Conservation (phyloP, 2,888 invertebrate species). For the Oeneis ivallda region DNA sequence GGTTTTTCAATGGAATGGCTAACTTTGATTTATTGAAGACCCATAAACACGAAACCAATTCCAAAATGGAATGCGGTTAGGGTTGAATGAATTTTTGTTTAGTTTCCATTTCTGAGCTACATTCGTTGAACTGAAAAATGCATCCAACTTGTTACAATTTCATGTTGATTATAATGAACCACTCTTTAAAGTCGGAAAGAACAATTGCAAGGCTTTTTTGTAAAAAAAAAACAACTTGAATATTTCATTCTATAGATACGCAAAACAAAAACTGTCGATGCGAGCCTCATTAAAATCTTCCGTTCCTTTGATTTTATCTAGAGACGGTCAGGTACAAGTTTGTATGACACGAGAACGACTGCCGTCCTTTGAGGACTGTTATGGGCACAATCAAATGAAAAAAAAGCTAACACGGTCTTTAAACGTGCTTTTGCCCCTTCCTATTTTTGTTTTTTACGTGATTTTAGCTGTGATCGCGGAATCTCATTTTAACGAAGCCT, state of each 20-base stretch:
- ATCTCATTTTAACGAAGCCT: constrained; percentile 9
- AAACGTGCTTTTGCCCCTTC: constrained; percentile 32
- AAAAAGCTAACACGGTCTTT: constrained; percentile 38
- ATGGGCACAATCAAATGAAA: constrained; percentile 46
- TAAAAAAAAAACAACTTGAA: constrained; percentile 42
- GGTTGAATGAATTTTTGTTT: background rate
- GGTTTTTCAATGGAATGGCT: constrained; percentile 26
- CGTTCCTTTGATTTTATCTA: constrained; percentile 76
- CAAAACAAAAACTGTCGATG: constrained; percentile 70
- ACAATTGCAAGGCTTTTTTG: constrained; percentile 36
- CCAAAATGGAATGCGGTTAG: background rate
- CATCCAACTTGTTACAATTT: background rate
- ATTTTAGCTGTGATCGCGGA: constrained; percentile 2
- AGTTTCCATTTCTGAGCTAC: background rate
- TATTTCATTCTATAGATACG: constrained; percentile 46
- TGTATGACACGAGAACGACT: constrained; percentile 53
- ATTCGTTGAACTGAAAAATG: background rate
- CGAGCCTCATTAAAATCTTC: constrained; percentile 82
- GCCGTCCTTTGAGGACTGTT: constrained; percentile 57
- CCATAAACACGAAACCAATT: background rate
- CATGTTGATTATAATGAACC: background rate
- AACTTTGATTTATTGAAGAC: constrained; percentile 7
- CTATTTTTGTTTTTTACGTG: constrained; percentile 20
- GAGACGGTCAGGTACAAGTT: constrained; percentile 65
- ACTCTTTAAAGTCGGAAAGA: background rate